Evolutionary conservation across 2,797 vertebrate genomes (phyloP).

Genomic region (Cichlasoma orientale): DNA sequence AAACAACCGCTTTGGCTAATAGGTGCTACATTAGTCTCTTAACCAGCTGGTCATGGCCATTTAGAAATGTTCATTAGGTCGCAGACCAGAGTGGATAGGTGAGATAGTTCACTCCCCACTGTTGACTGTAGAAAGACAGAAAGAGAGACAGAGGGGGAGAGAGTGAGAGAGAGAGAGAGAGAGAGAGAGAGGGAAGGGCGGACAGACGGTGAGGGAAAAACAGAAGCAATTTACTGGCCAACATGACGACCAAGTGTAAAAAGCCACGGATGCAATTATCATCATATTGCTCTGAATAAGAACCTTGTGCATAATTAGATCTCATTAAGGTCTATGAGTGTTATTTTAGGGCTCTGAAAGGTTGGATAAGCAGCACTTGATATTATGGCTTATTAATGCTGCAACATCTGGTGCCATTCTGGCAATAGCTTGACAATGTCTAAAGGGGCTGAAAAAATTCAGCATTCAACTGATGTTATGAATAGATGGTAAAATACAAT

Average conservation of each 20-base stretch:
- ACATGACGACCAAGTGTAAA: conserved; percentile 77
- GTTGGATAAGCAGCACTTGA: conserved; percentile 78
- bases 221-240: conserved; percentile 68
- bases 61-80: conserved; percentile 85
- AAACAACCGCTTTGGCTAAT: conserved; percentile 83
- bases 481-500: conserved; percentile 27
- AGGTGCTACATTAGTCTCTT: conserved; percentile 83
- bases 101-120: conserved; percentile 74
- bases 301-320: conserved; percentile 78
- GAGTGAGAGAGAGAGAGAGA: background rate
- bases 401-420: conserved; percentile 77
- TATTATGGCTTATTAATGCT: conserved; percentile 81
- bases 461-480: conserved; percentile 24
- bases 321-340: conserved; percentile 80
- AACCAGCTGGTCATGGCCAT: conserved; percentile 84
- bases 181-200: conserved; percentile 5
- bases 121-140: conserved; percentile 60
- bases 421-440: conserved; percentile 45
- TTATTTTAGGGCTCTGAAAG: conserved; percentile 78
- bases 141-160: background rate
- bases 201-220: conserved; percentile 35
- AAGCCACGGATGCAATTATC: conserved; percentile 80
- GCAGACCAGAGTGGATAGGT: conserved; percentile 75
- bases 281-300: conserved; percentile 75
- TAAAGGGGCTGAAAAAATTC: conserved; percentile 29